Evolutionary conservation across 2,888 invertebrate genomes (phyloP).

Genomic region (Mystacides longicornis): DNA sequence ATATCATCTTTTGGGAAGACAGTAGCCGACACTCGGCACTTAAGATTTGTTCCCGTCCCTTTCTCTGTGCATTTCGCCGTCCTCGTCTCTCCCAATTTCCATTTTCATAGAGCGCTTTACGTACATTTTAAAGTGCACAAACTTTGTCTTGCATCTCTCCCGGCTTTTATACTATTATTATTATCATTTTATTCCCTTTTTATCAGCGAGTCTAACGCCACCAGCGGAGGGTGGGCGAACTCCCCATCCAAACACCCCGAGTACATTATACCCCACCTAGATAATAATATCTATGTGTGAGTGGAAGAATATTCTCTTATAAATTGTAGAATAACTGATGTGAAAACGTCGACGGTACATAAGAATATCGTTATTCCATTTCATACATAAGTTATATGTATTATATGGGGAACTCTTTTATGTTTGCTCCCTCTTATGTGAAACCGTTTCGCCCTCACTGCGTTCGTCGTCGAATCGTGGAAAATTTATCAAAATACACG

Average conservation of each 20-base stretch:
- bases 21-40: no score
- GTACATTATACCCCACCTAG: no score
- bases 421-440: neutral
- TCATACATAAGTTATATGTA: conserved; percentile 3
- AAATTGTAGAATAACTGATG: conserved; percentile 16
- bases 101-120: neutral
- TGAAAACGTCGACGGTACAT: conserved; percentile 15
- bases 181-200: conserved; percentile 15
- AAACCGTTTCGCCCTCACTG: neutral
- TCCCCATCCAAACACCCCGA: no score
- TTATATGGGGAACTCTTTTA: neutral
- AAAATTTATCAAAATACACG: no score
- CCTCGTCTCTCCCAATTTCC: no score
- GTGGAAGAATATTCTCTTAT: conserved; percentile 9
- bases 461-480: no score
- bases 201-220: conserved; percentile 6
- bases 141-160: conserved; percentile 13
- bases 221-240: no score
- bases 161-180: no score
- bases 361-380: conserved; percentile 13
- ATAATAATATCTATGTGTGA: no score
- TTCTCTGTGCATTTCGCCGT: no score
- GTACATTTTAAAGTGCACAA: conserved; percentile 10
- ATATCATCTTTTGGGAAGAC: no score
- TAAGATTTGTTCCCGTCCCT: no score